Conservation (phyloP, 1,140 invertebrate genomes). For the Eupeodes corollae region DNA sequence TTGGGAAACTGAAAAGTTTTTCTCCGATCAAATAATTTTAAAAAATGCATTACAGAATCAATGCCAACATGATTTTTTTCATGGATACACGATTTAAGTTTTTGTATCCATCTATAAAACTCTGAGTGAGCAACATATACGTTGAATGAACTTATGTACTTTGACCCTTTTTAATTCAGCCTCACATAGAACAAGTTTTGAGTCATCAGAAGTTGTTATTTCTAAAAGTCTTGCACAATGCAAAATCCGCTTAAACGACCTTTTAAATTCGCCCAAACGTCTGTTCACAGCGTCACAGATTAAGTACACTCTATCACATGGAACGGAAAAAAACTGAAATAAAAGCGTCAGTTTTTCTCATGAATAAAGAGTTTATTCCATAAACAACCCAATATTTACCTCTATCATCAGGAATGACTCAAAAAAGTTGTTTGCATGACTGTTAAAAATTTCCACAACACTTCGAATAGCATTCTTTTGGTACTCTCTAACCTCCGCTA, state of each 20-base stretch:
- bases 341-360: too few species aligned
- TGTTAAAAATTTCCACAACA: constrained; percentile 61
- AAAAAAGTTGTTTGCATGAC: constrained; percentile 55
- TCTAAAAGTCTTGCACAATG: constrained; percentile 66
- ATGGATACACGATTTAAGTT: too few species aligned
- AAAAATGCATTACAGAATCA: too few species aligned
- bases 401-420: constrained; percentile 49
- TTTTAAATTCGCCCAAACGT: constrained; percentile 48
- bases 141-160: constrained; percentile 34
- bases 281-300: constrained; percentile 53
- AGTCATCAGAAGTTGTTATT: constrained; percentile 61
- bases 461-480: constrained; percentile 57
- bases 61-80: too few species aligned
- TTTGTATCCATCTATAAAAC: too few species aligned
- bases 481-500: constrained; percentile 54
- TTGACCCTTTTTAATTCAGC: constrained; percentile 53
- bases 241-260: constrained; percentile 48
- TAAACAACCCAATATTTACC: constrained; percentile 24
- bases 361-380: background rate
- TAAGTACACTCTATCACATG: constrained; percentile 54
- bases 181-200: constrained; percentile 48
- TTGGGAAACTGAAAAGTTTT: too few species aligned
- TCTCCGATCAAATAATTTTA: too few species aligned
- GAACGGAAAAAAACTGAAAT: constrained; percentile 48
- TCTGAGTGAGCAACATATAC: background rate